Evolutionary conservation across 1,140 invertebrate genomes (phyloP), one percentile per base, ranked within the genome.

Genomic region (Paralvinella palmiformis): DNA sequence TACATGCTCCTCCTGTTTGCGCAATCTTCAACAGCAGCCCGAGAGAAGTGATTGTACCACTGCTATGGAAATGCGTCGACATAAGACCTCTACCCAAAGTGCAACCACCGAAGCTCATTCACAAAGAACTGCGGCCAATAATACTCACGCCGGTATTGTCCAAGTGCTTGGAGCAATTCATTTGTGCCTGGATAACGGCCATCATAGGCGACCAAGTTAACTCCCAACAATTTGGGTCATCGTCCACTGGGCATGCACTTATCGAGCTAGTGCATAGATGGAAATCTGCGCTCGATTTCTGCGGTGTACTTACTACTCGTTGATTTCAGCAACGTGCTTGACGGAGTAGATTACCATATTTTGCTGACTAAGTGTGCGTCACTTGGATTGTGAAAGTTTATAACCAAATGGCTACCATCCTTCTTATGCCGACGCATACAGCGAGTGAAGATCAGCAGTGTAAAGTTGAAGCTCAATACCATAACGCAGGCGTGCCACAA

Each of bases 121-220:
- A 17, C 17, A 52, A 52, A 52, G 48, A 52, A 22, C n/a, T 52
- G 15, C 48, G 48, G 3, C 48, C 48, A 52, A 5, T 52, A 17
- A 27, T 29, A 17, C 48, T 52, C 48, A 52, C n/a, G 48, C 48
- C 48, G 48, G 48, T 52, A 10, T 52, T 52, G n/a, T 52, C n/a
- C 10, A 52, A 52, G 48, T 52, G 48, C 48, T 15, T 52, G 5
- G 17, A 52, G 48, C 7, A 52, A 52, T 52, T 10, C 37, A 52
- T 52, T 52, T 52, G 48, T 13, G n/a, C 3, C n/a, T 52, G 48
- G 48, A 22, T 52, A 52, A 10, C 1, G 45, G 4, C 10, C 37
- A 41, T 41, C n/a, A n/a, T n/a, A 10, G n/a, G 37, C 10, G 48
- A 52, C 48, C 48, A 52, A 20, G 48, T 52, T 52, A 29, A 10